Conservation (phyloP, 1,140 invertebrate genomes). For the Drosophila kohkoa region DNA sequence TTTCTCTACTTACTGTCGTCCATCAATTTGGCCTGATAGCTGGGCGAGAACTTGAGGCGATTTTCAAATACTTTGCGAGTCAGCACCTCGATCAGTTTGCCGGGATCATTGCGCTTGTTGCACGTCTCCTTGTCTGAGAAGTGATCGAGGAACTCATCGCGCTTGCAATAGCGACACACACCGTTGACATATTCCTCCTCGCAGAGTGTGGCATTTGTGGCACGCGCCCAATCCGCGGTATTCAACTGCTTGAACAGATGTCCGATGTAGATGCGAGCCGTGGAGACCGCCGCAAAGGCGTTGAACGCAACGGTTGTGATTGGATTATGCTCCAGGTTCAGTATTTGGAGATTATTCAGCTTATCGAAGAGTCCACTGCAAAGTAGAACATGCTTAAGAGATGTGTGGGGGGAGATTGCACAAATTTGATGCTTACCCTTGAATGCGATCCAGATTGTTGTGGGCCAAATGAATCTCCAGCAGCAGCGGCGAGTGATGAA, state of each 20-base stretch:
- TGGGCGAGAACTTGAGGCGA: constrained; percentile 27
- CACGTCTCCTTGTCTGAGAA: constrained; percentile 68
- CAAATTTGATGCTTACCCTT: constrained; percentile 41
- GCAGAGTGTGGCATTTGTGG: constrained; percentile 69
- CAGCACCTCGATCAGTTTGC: constrained; percentile 52
- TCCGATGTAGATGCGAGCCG: constrained; percentile 67
- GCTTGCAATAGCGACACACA: constrained; percentile 70
- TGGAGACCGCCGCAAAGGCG: constrained; percentile 55
- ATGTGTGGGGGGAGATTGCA: not conserved
- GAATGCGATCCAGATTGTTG: constrained; percentile 72
- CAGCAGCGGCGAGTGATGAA: constrained; percentile 54
- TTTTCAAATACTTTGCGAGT: constrained; percentile 55
- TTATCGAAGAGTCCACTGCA: constrained; percentile 67
- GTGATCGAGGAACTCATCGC: constrained; percentile 68
- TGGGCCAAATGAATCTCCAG: constrained; percentile 65
- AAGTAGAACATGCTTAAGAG: not conserved
- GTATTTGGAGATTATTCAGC: constrained; percentile 57
- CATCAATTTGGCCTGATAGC: constrained; percentile 21
- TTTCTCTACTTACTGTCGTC: constrained; percentile 47
- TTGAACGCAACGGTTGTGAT: constrained; percentile 69
- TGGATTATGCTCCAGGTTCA: constrained; percentile 72
- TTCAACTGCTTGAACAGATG: constrained; percentile 37
- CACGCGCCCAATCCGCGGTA: constrained; percentile 55
- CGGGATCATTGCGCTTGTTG: constrained; percentile 60
- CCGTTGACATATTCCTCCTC: constrained; percentile 69